Percentiles rank a stretch among this genome's conserved stretches.
phyloP scores from a whole-genome alignment of 2,797 vertebrate species.

The Sebastolobus altivelis region DNA sequence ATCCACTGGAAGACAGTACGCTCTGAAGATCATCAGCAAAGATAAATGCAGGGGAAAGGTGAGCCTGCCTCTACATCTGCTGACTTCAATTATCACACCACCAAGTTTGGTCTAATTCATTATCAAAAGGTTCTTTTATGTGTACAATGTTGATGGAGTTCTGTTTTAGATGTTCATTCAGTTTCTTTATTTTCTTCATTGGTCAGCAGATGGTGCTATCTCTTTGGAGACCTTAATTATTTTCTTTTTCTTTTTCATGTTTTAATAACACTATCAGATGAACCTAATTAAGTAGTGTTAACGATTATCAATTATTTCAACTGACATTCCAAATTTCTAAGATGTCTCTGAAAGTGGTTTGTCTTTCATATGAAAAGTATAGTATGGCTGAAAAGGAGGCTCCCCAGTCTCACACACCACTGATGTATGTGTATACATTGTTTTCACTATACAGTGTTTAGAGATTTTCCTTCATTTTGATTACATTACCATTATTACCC shows the following conservation, averaged over 20 bases:
- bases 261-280: neutral
- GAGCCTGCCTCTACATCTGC: slow-evolving; percentile 49
- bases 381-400: neutral
- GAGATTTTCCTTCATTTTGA: neutral
- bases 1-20: slow-evolving; percentile 95
- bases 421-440: neutral
- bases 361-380: neutral
- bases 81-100: neutral
- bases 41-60: slow-evolving; percentile 98
- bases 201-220: slow-evolving; percentile 29
- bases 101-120: neutral
- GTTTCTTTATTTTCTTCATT: neutral
- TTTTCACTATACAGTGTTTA: neutral
- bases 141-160: neutral
- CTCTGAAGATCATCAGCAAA: slow-evolving; percentile 99
- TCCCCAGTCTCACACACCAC: neutral
- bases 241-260: neutral
- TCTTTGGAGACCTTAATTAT: neutral
- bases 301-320: neutral
- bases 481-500: slow-evolving; percentile 27
- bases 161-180: neutral
- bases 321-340: neutral
- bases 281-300: neutral
- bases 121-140: neutral
- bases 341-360: neutral